These are phyloP conservation scores for Agriotes lineatus DNA, from an alignment of 2,888 invertebrate genomes.

Conservation along the genomic window DNA sequence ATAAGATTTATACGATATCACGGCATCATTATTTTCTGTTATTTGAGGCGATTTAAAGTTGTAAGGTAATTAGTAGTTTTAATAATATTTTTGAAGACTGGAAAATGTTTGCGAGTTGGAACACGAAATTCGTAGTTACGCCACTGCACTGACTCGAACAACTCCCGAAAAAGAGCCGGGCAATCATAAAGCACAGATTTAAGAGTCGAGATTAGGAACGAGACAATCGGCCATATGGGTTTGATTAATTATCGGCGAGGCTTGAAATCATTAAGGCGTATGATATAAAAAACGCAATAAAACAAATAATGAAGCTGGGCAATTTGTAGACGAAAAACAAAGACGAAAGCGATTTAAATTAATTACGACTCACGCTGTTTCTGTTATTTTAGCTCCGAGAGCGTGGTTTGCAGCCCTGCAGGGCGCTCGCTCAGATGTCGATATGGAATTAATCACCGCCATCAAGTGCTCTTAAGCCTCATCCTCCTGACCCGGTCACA, in stretches of 20 bases:
- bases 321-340: constrained; percentile 42
- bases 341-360: constrained; percentile 60
- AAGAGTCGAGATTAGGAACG: background rate
- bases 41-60: no score
- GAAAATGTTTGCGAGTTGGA: no score
- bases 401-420: constrained; percentile 56
- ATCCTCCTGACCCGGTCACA: constrained; percentile 38
- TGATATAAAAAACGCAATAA: constrained; percentile 26
- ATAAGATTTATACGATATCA: no score
- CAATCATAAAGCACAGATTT: constrained; percentile 13
- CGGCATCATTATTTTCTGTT: no score
- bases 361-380: constrained; percentile 63
- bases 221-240: background rate
- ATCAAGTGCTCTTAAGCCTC: constrained; percentile 52
- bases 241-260: constrained; percentile 29
- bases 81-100: no score
- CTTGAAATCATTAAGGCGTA: constrained; percentile 25
- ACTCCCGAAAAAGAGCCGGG: background rate
- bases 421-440: constrained; percentile 58
- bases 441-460: constrained; percentile 62
- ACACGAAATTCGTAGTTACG: no score
- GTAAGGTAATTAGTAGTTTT: no score
- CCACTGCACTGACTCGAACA: no score
- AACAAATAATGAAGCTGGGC: constrained; percentile 25
- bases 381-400: constrained; percentile 63